Evolutionary conservation across 30 jellyfish, hydroid and myxozoan species (phyloP), one percentile per base, ranked within the genome.

Genomic region (Hydractinia symbiolongicarpus): DNA sequence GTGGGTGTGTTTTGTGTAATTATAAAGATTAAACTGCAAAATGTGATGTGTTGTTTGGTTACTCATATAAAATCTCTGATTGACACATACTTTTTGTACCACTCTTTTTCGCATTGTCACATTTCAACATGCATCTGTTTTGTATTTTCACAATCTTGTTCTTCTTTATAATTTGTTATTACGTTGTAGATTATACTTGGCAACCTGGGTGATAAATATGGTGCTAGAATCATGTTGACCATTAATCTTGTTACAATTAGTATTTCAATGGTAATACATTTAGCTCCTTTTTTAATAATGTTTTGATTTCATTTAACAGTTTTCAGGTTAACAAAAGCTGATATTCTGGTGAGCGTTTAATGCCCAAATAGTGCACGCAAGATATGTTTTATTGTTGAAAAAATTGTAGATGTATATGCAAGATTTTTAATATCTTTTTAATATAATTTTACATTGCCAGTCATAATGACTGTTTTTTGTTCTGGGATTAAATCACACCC

Each of bases 181-280:
- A 16, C 55, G 30, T 74, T 89, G 5, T 70, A 89, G 97, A 91
- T 91, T 88, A 80, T 91, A 16, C 88, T 86, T 73, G 96, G 98
- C 9, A 86, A 86, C 69, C 89, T 91, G 50, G 98, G 98, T 79
- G 98, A 91, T 79, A 86, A 79, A 76, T 91, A 86, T 83, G 96
- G 98, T 19, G 87, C 95, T 4, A 78, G 98, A 54, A 83, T 78
- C 50, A 91, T 83, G 5, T 61, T 91, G 57, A 86, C 94, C 5
- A 7, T 62, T 19, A 82, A 84, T 82, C 67, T 91, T 30, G 83
- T 87, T 7, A 77, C 80, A 83, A 75, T 93, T 7, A 78, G 94
- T 17, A 16, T 91, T n/a, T 79, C 95, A 51, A 91, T 91, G 98
- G 98, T 91, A 79, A 57, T 52, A 53, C n/a, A 7, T 17, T 68